Base-by-base conservation (phyloP, 1,140 invertebrate genomes). In the Neodiprion fabricii region DNA sequence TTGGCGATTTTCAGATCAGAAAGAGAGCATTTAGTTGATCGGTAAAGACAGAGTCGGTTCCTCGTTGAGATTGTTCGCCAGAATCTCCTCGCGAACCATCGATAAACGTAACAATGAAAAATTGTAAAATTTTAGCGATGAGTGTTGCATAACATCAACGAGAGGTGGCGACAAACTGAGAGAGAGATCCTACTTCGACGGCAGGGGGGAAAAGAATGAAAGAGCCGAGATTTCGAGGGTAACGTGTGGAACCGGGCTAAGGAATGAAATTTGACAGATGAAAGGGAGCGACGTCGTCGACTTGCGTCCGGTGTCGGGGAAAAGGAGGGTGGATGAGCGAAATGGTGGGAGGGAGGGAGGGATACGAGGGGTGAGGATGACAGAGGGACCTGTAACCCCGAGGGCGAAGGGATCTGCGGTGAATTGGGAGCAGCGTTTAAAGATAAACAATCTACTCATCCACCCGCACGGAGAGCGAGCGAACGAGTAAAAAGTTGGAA, bases 241-340 rank as follows among this genome's bases (percentile, higher is more conserved):
- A 14, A 21, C 61, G 17, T 17, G 17, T 65, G 7, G 61, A 14
- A 14, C 12, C 12, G 12, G 17, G 61, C 4, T 65, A 21, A 65
- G 12, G 12, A 65, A 65, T 14, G 17, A 65, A 65, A 14, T 65
- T 65, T 65, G 61, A 65, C 12, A 65, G 17, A 65, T 1, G 17
- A 65, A 65, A 65, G 17, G 61, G 61, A 65, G 12, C 12, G 17
- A 14, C 61, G 17, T 65, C 17, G 61, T 40, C 28, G 28, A 3
- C 28, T 40, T 23, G 40, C 21, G 72, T 40, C 47, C 67, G 17
- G 28, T 66, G 17, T 73, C 23, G 48, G 40, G 23, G 21, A 53
- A 72, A 40, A 40, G 5, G 40, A 48, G 70, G 72, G 12, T 65
- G 53, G 17, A 75, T 10, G 71, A 48, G 69, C 65, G 49, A 48